These are phyloP conservation scores for Rana temporaria DNA, from an alignment of 2,113 vertebrate species.

Conservation along the genomic window DNA sequence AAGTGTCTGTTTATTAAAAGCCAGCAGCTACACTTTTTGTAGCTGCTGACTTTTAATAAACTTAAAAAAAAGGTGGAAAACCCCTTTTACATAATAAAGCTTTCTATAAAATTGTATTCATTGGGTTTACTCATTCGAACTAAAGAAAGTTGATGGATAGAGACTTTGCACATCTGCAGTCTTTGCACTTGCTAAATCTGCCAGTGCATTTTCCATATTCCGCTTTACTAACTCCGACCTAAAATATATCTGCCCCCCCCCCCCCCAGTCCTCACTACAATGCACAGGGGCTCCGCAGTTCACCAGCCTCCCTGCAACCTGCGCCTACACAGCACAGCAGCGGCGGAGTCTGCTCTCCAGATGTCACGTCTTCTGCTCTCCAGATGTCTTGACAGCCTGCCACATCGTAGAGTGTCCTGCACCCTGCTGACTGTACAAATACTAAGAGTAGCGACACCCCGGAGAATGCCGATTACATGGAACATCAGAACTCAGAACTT, in stretches of 20 bases:
- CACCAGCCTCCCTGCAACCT: neutral
- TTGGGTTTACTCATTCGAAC: neutral
- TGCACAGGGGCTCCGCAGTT: neutral
- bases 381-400: neutral
- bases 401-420: neutral
- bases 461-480: too few species aligned
- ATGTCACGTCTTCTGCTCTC: neutral
- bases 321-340: neutral
- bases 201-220: neutral
- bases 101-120: too few species aligned
- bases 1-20: too few species aligned
- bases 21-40: too few species aligned
- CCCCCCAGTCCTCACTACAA: neutral
- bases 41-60: too few species aligned
- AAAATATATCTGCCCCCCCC: too few species aligned
- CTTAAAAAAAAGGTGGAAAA: too few species aligned
- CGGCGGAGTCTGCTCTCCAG: neutral
- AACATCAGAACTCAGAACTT: too few species aligned
- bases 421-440: neutral
- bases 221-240: too few species aligned
- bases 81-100: too few species aligned
- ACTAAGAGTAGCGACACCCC: neutral
- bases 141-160: neutral
- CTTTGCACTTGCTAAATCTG: too few species aligned
- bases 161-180: too few species aligned